phyloP scores from a whole-genome alignment of 2,797 vertebrate genomes.

The Lagodon rhomboides region DNA sequence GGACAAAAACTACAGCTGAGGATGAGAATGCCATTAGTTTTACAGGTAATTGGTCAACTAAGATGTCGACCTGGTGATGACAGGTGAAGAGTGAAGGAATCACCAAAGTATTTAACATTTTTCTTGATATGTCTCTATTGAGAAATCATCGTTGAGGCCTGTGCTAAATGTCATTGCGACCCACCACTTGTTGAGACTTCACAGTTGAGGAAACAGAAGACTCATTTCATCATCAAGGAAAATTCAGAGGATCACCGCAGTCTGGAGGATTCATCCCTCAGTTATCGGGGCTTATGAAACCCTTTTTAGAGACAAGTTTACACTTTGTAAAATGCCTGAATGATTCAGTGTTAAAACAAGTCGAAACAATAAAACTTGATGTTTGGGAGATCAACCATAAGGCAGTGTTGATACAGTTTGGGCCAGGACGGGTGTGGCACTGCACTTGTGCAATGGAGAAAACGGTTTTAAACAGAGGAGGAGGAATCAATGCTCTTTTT shows the following conservation, averaged over 20 bases:
- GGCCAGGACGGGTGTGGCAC: constrained; percentile 13
- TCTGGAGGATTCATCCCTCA: background rate
- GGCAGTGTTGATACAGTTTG: background rate
- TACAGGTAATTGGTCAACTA: background rate
- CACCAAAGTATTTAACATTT: background rate
- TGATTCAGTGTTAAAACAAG: background rate
- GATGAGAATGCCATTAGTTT: background rate
- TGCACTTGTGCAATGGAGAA: constrained; percentile 19
- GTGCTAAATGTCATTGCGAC: background rate
- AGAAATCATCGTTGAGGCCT: too few relatives aligned
- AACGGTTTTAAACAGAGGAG: background rate
- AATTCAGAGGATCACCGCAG: background rate
- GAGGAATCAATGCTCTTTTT: background rate
- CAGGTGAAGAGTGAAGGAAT: background rate
- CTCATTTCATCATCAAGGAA: background rate
- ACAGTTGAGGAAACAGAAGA: background rate
- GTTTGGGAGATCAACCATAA: background rate
- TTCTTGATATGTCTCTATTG: too few relatives aligned
- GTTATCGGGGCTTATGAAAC: background rate
- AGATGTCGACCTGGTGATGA: too few relatives aligned
- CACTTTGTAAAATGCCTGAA: background rate
- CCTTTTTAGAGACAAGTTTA: background rate
- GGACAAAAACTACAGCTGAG: background rate
- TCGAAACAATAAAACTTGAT: background rate
- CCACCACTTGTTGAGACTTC: background rate